Evolutionary conservation across 2,888 invertebrate genomes (phyloP).

Genomic region (Poecilobothrus nobilitatus): DNA sequence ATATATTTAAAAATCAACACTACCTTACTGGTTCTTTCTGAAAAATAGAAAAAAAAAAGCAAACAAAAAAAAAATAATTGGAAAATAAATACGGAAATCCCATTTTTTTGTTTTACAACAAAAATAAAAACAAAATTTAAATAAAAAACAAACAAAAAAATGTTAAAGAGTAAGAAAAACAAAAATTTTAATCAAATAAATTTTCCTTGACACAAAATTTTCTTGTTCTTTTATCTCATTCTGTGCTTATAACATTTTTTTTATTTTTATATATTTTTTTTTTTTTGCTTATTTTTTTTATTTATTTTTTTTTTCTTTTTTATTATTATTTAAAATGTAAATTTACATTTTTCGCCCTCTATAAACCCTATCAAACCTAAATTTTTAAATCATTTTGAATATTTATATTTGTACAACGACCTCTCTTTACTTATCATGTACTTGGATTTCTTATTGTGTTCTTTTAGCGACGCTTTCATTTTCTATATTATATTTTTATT

Average conservation of each 20-base stretch:
- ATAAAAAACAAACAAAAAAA: too few relatives aligned
- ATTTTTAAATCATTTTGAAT: background rate
- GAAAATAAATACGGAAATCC: too few relatives aligned
- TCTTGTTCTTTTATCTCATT: background rate
- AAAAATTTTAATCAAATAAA: background rate
- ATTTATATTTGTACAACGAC: background rate
- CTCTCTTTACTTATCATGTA: background rate
- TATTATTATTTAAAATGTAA: conserved; percentile 4
- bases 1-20: too few relatives aligned
- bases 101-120: too few relatives aligned
- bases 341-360: conserved; percentile 2
- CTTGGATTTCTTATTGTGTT: background rate
- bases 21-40: too few relatives aligned
- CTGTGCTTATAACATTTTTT: too few relatives aligned
- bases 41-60: too few relatives aligned
- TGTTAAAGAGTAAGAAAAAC: background rate
- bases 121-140: background rate
- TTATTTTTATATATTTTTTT: background rate
- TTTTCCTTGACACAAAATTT: background rate
- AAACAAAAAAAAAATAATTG: too few relatives aligned
- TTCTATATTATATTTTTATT: too few relatives aligned
- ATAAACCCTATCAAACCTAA: background rate
- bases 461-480: background rate
- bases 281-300: background rate
- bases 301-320: background rate